phyloP scores from a whole-genome alignment of 2,113 vertebrate species.

The Jacana jacana region DNA sequence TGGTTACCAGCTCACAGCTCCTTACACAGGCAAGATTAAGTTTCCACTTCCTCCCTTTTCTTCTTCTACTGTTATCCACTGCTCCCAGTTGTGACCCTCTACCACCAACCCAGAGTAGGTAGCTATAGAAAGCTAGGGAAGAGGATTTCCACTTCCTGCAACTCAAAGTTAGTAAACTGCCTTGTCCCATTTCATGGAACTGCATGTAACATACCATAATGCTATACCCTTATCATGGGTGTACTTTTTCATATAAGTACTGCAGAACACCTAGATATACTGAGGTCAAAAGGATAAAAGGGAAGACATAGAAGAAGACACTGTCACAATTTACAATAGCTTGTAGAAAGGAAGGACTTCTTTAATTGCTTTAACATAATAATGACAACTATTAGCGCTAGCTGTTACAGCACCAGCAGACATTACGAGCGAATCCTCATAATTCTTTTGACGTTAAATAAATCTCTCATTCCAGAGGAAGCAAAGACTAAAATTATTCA shows the following conservation, averaged over 20 bases:
- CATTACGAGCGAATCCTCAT: neutral
- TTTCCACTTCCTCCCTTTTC: neutral
- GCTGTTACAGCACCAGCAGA: neutral
- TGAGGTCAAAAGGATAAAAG: neutral
- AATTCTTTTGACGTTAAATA: neutral
- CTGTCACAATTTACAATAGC: neutral
- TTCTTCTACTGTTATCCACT: neutral
- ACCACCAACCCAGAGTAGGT: neutral
- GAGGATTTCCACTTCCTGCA: neutral
- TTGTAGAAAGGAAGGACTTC: neutral
- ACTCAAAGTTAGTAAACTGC: neutral
- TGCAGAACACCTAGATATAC: neutral
- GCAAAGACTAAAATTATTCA: neutral
- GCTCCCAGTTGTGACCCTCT: accelerated
- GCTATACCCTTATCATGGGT: neutral
- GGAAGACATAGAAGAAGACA: neutral
- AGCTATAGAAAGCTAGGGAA: neutral
- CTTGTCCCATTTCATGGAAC: neutral
- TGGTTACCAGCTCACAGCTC: neutral
- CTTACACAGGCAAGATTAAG: neutral
- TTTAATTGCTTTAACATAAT: neutral
- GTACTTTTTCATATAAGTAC: neutral
- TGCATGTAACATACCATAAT: neutral
- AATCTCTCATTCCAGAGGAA: neutral
- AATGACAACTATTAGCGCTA: neutral